A percentile compares a stretch with the other conserved stretches of the same genome.
phyloP scores from a whole-genome alignment of 2,797 vertebrate genomes.

The Pempheris klunzingeri region DNA sequence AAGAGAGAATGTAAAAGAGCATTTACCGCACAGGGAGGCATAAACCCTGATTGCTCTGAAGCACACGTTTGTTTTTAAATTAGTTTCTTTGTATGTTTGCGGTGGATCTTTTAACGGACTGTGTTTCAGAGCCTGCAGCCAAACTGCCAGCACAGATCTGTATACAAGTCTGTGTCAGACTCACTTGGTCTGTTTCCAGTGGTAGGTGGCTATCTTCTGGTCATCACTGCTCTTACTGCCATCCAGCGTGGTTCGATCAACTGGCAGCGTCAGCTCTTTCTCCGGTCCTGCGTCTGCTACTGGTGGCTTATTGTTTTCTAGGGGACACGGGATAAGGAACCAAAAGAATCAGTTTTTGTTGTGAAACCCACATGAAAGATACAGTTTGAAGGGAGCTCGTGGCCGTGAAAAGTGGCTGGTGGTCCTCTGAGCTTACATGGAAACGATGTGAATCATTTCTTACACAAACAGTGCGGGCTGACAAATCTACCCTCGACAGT shows the following conservation, averaged over 20 bases:
- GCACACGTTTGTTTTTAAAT: not conserved
- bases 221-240: conserved; percentile 96
- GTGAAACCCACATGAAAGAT: not conserved
- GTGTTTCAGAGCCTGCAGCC: not conserved
- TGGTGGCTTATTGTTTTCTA: conserved; percentile 98
- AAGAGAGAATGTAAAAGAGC: not conserved
- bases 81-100: too few relatives aligned
- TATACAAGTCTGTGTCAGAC: conserved; percentile 25
- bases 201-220: conserved; percentile 93
- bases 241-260: conserved; percentile 94
- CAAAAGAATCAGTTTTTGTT: not conserved
- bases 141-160: not conserved
- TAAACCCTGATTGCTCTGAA: not conserved
- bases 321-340: not conserved
- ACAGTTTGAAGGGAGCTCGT: not conserved
- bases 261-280: conserved; percentile 96
- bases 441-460: not conserved
- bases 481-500: not conserved
- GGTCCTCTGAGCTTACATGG: not conserved
- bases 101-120: not conserved
- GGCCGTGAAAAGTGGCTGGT: not conserved
- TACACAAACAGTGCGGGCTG: not conserved
- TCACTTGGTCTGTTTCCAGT: conserved; percentile 93
- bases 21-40: not conserved
- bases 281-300: conserved; percentile 95